These are phyloP conservation scores for Amphiprion percula DNA, from an alignment of 2,113 vertebrate species.

Conservation along the genomic window DNA sequence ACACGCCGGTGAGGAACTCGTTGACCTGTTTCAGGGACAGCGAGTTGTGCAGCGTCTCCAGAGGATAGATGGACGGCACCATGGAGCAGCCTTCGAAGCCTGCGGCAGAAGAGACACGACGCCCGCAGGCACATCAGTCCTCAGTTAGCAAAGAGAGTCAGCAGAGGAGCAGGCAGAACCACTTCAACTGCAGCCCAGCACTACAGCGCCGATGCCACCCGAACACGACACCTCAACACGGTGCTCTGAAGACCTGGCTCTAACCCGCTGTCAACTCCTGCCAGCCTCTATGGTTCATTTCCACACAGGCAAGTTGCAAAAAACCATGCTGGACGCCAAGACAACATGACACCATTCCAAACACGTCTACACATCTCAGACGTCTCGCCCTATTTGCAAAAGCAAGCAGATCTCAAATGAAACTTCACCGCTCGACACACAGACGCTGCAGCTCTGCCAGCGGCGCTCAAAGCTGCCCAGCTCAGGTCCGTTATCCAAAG, in stretches of 20 bases:
- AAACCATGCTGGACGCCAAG: constrained; percentile 64
- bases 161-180: constrained; percentile 46
- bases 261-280: constrained; percentile 27
- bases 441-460: constrained; percentile 23
- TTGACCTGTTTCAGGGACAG: constrained; percentile 96
- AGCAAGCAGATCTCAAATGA: constrained; percentile 48
- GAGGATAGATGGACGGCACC: constrained; percentile 97
- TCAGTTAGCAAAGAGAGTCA: constrained; percentile 15
- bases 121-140: constrained; percentile 65
- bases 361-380: background rate
- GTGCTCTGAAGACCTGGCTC: constrained; percentile 22
- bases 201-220: constrained; percentile 24
- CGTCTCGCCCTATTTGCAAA: constrained; percentile 32
- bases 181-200: constrained; percentile 25
- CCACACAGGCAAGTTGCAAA: constrained; percentile 59
- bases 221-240: constrained; percentile 26
- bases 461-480: constrained; percentile 41
- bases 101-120: constrained; percentile 80
- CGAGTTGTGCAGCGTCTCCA: constrained; percentile 99
- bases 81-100: constrained; percentile 99
- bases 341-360: constrained; percentile 36
- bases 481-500: constrained; percentile 40
- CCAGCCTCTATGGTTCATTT: constrained; percentile 26
- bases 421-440: constrained; percentile 5
- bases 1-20: constrained; percentile 91